A percentile compares a stretch with the other conserved stretches of the same genome.
phyloP scores from a whole-genome alignment of 2,888 invertebrate species.

The Tetanocera ferruginea region DNA sequence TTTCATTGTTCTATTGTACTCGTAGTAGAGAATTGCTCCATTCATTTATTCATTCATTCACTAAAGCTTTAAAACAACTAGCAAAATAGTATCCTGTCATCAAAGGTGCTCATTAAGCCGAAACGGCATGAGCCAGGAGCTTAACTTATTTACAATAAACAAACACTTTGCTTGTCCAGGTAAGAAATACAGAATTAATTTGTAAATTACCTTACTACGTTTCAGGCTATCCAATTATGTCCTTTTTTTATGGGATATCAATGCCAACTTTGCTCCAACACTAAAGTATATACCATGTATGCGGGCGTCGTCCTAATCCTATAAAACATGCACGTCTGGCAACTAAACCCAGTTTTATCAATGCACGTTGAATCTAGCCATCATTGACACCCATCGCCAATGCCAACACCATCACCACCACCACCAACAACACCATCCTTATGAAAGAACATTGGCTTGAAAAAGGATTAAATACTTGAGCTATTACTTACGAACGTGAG shows the following conservation, averaged over 20 bases:
- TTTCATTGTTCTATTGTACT: no score
- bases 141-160: not conserved
- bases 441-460: not conserved
- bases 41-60: no score
- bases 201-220: not conserved
- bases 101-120: no score
- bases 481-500: constrained; percentile 29
- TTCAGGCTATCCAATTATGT: not conserved
- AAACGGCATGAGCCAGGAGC: no score
- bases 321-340: constrained; percentile 15
- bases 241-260: not conserved
- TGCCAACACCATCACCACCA: no score
- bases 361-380: not conserved
- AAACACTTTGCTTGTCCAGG: not conserved
- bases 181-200: not conserved
- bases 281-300: not conserved
- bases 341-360: constrained; percentile 2
- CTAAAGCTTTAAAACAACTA: no score
- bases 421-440: not conserved
- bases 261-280: not conserved
- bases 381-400: not conserved
- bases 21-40: no score
- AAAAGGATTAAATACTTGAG: constrained; percentile 30
- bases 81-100: no score
- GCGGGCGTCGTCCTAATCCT: not conserved